Evolutionary conservation across 2,113 vertebrate genomes (phyloP).

Genomic region (Rousettus leschenaultii): DNA sequence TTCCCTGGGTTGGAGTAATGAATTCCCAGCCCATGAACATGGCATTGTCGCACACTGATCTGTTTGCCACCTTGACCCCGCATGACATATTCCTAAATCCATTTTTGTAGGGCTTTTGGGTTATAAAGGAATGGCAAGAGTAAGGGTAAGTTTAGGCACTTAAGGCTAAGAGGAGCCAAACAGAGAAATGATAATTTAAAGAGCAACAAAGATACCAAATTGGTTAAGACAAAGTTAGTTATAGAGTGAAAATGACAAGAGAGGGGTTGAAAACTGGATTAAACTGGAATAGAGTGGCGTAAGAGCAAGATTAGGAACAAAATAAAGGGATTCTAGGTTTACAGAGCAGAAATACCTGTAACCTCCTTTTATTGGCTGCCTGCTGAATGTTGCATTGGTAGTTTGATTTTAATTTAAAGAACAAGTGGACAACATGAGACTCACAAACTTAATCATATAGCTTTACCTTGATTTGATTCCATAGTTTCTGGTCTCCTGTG

Average conservation of each 20-base stretch:
- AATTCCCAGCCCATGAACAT: constrained; percentile 16
- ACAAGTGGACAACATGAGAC: not conserved
- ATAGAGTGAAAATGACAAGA: not conserved
- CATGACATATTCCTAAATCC: not conserved
- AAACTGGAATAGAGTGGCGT: not conserved
- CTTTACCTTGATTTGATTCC: not conserved
- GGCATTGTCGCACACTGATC: not conserved
- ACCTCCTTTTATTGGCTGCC: not conserved
- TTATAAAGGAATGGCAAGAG: not conserved
- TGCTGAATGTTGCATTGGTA: not conserved
- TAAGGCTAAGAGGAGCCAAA: not conserved
- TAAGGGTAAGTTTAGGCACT: not conserved
- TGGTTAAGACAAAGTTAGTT: not conserved
- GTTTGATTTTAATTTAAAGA: not conserved
- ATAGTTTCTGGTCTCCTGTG: not conserved
- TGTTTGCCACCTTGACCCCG: not conserved
- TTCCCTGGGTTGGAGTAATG: constrained; percentile 27
- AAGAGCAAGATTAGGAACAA: not conserved
- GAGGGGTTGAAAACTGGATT: not conserved
- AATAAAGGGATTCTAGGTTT: not conserved
- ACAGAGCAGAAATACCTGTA: not conserved
- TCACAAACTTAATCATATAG: not conserved
- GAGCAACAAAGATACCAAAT: not conserved
- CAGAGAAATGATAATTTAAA: not conserved
- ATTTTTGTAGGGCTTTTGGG: not conserved